These are phyloP conservation scores for Holotrichia oblita DNA, from an alignment of 1,140 invertebrate genomes.

Conservation along the genomic window DNA sequence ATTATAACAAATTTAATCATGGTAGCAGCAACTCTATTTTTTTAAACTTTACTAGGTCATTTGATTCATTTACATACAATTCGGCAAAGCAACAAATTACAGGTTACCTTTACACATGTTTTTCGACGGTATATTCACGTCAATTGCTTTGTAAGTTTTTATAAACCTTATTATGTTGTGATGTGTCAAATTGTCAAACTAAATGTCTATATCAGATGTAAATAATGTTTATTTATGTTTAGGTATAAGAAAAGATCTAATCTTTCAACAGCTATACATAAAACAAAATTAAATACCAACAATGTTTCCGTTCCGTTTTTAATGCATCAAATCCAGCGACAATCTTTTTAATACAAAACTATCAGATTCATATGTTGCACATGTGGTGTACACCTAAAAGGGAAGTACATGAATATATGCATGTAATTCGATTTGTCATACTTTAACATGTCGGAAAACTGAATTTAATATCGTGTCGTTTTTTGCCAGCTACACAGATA, in stretches of 20 bases:
- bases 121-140: no score
- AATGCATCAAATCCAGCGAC: background rate
- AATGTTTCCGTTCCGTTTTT: background rate
- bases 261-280: background rate
- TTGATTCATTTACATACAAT: no score
- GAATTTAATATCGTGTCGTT: slow-evolving; percentile 13
- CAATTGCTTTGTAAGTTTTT: no score
- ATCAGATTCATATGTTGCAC: background rate
- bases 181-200: no score
- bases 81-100: no score
- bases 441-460: slow-evolving; percentile 7
- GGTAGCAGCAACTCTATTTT: no score
- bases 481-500: background rate
- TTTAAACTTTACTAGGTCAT: no score
- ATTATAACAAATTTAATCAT: no score
- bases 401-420: background rate
- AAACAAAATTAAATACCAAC: background rate
- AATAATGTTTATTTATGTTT: background rate
- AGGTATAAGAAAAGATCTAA: background rate
- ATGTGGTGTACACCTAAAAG: background rate
- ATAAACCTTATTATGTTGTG: no score
- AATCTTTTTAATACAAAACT: background rate
- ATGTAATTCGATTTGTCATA: slow-evolving; percentile 13
- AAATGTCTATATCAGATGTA: no score
- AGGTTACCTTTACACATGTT: no score